Evolutionary conservation across 1,140 invertebrate genomes (phyloP).

Genomic region (Oryzaephilus surinamensis): DNA sequence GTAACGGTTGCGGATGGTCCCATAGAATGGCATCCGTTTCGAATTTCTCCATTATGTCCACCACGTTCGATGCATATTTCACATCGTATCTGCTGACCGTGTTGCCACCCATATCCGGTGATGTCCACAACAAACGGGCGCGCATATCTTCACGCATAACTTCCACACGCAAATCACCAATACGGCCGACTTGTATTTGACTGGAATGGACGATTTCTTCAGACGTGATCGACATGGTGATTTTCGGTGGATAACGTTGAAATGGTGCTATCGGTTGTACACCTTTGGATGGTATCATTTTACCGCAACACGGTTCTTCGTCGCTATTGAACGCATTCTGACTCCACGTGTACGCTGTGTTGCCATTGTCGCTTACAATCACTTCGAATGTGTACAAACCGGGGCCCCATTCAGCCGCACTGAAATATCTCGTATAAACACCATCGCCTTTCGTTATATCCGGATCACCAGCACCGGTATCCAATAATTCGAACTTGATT

Average conservation of each 20-base stretch:
- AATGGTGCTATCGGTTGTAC: conserved; percentile 38
- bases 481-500: conserved; percentile 42
- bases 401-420: conserved; percentile 35
- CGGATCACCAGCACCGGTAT: conserved; percentile 52
- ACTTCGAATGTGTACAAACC: conserved; percentile 44
- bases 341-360: conserved; percentile 38
- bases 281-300: conserved; percentile 34
- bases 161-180: conserved; percentile 39
- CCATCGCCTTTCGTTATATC: conserved; percentile 56
- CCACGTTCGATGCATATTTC: conserved; percentile 33
- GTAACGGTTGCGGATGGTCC: conserved; percentile 33
- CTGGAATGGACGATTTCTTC: conserved; percentile 29
- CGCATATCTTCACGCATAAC: conserved; percentile 34
- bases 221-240: conserved; percentile 33
- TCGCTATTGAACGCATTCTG: conserved; percentile 6
- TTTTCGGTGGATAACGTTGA: conserved; percentile 38
- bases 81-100: conserved; percentile 42
- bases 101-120: conserved; percentile 42
- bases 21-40: conserved; percentile 33
- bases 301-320: conserved; percentile 39
- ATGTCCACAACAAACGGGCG: conserved; percentile 42
- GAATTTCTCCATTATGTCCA: conserved; percentile 39
- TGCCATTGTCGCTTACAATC: conserved; percentile 39
- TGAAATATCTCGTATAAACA: conserved; percentile 53
- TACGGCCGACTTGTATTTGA: conserved; percentile 31